A percentile compares a stretch with the other conserved stretches of the same genome.
phyloP scores from a whole-genome alignment of 2,113 vertebrate species.

The Myiagra hebetior region DNA sequence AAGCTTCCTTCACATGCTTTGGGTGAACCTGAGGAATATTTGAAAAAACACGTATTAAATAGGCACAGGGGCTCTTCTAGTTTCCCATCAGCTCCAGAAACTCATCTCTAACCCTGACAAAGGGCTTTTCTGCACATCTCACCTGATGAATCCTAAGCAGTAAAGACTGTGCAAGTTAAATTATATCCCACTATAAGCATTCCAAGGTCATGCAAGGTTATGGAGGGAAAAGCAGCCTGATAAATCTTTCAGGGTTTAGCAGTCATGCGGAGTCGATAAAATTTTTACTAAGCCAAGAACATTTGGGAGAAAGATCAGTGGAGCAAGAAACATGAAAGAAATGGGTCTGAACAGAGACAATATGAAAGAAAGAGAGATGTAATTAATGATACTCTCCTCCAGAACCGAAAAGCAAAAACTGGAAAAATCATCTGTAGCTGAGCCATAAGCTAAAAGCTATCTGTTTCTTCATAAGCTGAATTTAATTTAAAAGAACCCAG shows the following conservation, averaged over 20 bases:
- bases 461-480: background rate
- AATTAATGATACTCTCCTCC: background rate
- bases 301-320: background rate
- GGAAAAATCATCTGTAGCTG: background rate
- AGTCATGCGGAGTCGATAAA: background rate
- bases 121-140: background rate
- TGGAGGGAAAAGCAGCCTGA: background rate
- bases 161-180: background rate
- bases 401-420: background rate
- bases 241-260: slow-evolving; percentile 1
- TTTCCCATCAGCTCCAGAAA: background rate
- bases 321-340: background rate
- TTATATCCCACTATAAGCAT: background rate
- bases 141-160: background rate
- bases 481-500: background rate
- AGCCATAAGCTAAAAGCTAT: background rate
- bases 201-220: background rate
- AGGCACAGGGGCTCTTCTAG: background rate
- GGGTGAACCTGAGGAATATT: slow-evolving; percentile 86
- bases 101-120: background rate
- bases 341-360: background rate
- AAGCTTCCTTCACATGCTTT: slow-evolving; percentile 98
- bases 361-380: background rate
- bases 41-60: background rate
- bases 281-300: background rate